Evolutionary conservation across 2,888 invertebrate genomes (phyloP).

Genomic region (Unio pictorum): DNA sequence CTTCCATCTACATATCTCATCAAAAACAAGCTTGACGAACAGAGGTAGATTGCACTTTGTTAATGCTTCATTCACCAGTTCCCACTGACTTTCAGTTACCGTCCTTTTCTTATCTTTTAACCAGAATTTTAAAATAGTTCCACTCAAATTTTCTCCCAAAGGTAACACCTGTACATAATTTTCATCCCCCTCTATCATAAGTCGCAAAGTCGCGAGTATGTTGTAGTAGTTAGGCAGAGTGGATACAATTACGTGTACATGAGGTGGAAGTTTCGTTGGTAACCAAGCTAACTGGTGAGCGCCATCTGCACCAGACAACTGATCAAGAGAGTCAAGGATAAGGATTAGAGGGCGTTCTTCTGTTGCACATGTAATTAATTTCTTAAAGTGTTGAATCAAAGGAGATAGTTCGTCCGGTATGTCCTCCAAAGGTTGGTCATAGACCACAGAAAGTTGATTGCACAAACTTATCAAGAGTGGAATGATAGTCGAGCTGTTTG

Average conservation of each 20-base stretch:
- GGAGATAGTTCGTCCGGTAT: constrained; percentile 97
- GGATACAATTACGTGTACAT: constrained; percentile 93
- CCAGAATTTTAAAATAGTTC: constrained; percentile 91
- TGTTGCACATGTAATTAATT: constrained; percentile 79
- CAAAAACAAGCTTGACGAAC: constrained; percentile 97
- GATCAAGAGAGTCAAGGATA: constrained; percentile 96
- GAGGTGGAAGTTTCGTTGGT: constrained; percentile 88
- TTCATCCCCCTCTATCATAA: constrained; percentile 54
- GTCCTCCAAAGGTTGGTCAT: constrained; percentile 76
- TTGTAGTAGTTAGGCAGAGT: constrained; percentile 63
- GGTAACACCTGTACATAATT: constrained; percentile 64
- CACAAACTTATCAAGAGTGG: constrained; percentile 96
- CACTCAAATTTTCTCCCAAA: constrained; percentile 92
- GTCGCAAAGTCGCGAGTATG: constrained; percentile 56
- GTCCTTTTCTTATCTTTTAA: constrained; percentile 75
- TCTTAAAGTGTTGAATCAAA: constrained; percentile 95
- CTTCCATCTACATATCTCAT: constrained; percentile 97
- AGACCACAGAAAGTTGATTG: constrained; percentile 84
- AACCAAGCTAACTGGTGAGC: constrained; percentile 97
- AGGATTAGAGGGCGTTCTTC: constrained; percentile 83
- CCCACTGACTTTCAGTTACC: constrained; percentile 93
- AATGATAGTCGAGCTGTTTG: constrained; percentile 94
- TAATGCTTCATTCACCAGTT: constrained; percentile 92
- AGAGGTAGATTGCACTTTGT: constrained; percentile 94
- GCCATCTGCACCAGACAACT: constrained; percentile 93